Conservation (phyloP, 2,797 vertebrate species). For the Clarias pachynema region DNA sequence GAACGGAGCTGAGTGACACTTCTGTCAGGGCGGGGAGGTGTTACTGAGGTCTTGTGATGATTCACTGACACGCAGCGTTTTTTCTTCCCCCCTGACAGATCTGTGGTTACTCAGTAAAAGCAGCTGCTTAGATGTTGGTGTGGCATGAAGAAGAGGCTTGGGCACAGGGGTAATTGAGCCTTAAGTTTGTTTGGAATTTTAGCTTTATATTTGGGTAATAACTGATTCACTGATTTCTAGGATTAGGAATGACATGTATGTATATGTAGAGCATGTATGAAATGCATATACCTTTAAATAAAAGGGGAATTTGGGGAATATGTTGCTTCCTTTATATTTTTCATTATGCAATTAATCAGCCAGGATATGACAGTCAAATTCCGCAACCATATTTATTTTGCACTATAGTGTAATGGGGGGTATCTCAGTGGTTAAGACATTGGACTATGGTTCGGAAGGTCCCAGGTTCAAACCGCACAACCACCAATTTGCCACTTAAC, state of each 20-base stretch:
- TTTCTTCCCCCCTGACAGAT: slow-evolving; percentile 47
- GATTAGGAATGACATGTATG: neutral
- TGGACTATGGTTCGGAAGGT: too few species aligned
- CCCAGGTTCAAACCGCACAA: too few species aligned
- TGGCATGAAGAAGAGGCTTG: neutral
- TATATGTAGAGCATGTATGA: too few species aligned
- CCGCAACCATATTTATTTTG: neutral
- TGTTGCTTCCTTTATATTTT: neutral
- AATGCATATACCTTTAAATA: neutral
- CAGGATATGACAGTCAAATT: neutral
- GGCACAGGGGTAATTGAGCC: neutral
- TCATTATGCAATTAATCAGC: neutral
- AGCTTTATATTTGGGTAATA: neutral
- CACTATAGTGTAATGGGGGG: neutral
- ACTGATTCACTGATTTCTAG: neutral
- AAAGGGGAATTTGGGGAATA: neutral
- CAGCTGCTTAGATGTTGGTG: slow-evolving; percentile 54
- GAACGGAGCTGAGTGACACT: slow-evolving; percentile 80
- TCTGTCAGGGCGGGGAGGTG: slow-evolving; percentile 44
- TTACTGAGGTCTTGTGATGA: slow-evolving; percentile 59
- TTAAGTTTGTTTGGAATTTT: neutral
- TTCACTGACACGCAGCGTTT: slow-evolving; percentile 72
- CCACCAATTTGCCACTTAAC: too few species aligned
- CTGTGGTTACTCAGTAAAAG: slow-evolving; percentile 52
- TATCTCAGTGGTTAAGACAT: too few species aligned